Evolutionary conservation across 2,797 vertebrate genomes (phyloP), one percentile per base, ranked within the genome.

Genomic region (Vespertilio murinus): DNA sequence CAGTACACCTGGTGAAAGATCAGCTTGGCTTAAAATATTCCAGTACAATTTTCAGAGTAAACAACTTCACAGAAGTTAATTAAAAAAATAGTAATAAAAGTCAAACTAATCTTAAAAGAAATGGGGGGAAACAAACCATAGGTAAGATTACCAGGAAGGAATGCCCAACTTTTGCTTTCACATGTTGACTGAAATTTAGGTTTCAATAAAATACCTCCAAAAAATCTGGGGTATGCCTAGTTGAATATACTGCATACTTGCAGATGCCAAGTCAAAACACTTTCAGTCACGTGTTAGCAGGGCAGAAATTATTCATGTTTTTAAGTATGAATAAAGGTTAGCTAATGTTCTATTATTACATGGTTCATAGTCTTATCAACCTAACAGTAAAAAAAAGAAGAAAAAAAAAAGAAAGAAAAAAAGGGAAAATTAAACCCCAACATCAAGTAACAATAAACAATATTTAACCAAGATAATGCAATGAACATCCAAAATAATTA

Each of bases 31-130:
- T 98, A 98, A 98, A 98, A 98, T 98, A 99, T 98, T 98, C 98
- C 98, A 98, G 98, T 99, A 99, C 98, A 98, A 99, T 99, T 99
- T 98, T 97, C 98, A 99, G 98, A 98, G 97, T 98, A 98, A 98
- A 99, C 99, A 99, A 99, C 99, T 99, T 99, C 99, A 99, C 98
- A 98, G 99, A 99, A 99, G 99, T 99, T 98, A 99, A 99, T 98
- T 97, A 97, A 96, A 97, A 97, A 97, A 97, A 97, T 96, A 96
- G 96, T 97, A 95, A 97, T 96, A 98, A 97, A 98, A 97, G 97
- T 98, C 97, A 98, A 98, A 98, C 96, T 97, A 94, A 98, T 97
- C 97, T 97, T 95, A 97, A 98, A 98, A 98, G 97, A 97, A 98
- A 98, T 93, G 28, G 96, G 94, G 91, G 64, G 96, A 88, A 92